Conservation (phyloP, 2,888 invertebrate species). For the Thecocarcelia acutangulata region DNA sequence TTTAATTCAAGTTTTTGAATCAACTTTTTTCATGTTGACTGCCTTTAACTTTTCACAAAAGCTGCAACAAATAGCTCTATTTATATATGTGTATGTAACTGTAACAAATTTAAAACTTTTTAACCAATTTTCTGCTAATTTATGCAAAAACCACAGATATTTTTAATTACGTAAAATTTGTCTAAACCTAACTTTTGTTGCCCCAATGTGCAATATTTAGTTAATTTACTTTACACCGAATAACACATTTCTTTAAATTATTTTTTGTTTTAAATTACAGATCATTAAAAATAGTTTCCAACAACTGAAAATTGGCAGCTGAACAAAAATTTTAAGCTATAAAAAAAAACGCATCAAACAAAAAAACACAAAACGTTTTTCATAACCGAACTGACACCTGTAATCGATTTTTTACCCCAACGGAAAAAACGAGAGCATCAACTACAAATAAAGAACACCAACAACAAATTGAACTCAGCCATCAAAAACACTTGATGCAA, state of each 20-base stretch:
- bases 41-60: too few species aligned
- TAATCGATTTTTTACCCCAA: slow-evolving; percentile 23
- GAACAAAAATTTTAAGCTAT: slow-evolving; percentile 22
- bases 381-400: slow-evolving; percentile 39
- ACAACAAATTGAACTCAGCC: slow-evolving; percentile 9
- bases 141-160: too few species aligned
- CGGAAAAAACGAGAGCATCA: slow-evolving; percentile 26
- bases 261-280: slow-evolving; percentile 38
- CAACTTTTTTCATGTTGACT: too few species aligned
- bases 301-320: slow-evolving; percentile 33
- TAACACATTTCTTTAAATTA: background rate
- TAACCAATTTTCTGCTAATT: too few species aligned
- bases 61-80: too few species aligned
- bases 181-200: too few species aligned
- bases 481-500: slow-evolving; percentile 58
- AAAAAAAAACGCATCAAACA: slow-evolving; percentile 15
- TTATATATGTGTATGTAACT: too few species aligned
- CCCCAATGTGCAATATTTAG: too few species aligned
- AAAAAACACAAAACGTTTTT: slow-evolving; percentile 13
- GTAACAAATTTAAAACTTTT: too few species aligned
- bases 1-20: too few species aligned
- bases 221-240: too few species aligned
- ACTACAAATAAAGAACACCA: slow-evolving; percentile 1
- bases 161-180: too few species aligned
- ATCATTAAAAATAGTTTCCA: slow-evolving; percentile 38